A percentile compares a stretch with the other conserved stretches of the same genome.
These are phyloP conservation scores for Drosophila pruinosa DNA, from an alignment of 1,140 invertebrate genomes.

Conservation along the genomic window DNA sequence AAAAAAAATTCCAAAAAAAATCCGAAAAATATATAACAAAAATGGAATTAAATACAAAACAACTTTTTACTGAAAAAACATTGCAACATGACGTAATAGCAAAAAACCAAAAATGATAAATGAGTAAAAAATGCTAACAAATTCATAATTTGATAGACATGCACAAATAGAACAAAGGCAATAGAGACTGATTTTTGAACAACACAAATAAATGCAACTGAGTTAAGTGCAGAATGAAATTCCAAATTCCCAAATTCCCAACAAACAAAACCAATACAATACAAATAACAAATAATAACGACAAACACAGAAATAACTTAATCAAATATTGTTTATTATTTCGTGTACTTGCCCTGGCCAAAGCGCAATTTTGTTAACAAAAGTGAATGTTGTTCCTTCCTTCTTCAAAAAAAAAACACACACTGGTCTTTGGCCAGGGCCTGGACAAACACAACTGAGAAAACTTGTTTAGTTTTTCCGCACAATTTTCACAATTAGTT, in stretches of 20 bases:
- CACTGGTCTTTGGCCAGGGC: background rate
- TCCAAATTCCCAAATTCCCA: conserved; percentile 17
- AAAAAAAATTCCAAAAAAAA: conserved; percentile 12
- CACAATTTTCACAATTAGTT: background rate
- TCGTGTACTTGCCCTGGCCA: background rate
- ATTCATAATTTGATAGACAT: conserved; percentile 47
- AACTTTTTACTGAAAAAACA: conserved; percentile 44
- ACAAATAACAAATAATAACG: background rate
- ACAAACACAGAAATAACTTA: background rate
- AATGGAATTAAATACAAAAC: conserved; percentile 14
- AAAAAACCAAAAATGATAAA: conserved; percentile 41
- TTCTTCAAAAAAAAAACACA: too few species aligned
- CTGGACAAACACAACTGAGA: background rate
- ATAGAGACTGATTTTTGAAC: conserved; percentile 83
- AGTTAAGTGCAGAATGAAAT: conserved; percentile 7
- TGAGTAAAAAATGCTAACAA: conserved; percentile 43
- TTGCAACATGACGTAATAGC: conserved; percentile 11
- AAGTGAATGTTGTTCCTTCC: too few species aligned
- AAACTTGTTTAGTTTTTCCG: background rate
- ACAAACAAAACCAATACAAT: background rate
- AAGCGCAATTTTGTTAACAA: too few species aligned
- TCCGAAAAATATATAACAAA: conserved; percentile 9
- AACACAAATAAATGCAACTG: conserved; percentile 24
- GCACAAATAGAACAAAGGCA: conserved; percentile 73
- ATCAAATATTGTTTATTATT: background rate